These are phyloP conservation scores for Phaonia tiefii DNA, from an alignment of 2,888 invertebrate species.

Conservation along the genomic window DNA sequence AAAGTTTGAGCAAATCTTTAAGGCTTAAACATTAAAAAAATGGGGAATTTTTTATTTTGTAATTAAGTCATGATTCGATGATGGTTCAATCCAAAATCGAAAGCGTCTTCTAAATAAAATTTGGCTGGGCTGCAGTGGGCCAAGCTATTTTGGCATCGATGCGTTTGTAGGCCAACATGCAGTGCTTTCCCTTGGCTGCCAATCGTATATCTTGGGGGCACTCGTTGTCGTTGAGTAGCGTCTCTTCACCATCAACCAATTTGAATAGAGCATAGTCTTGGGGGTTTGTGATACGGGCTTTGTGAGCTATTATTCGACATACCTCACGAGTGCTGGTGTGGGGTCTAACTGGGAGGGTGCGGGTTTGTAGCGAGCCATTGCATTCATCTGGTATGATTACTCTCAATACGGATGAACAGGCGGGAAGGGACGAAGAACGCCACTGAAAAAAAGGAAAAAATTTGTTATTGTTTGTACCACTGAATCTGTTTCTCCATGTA, in stretches of 20 bases:
- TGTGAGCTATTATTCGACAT: conserved; percentile 96
- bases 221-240: conserved; percentile 92
- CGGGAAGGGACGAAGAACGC: conserved; percentile 82
- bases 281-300: conserved; percentile 96
- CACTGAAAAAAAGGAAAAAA: conserved; percentile 75
- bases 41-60: conserved; percentile 33
- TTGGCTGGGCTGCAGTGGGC: conserved; percentile 83
- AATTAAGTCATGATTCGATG: conserved; percentile 53
- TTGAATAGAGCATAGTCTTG: conserved; percentile 97
- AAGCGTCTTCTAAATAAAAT: conserved; percentile 54
- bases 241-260: conserved; percentile 95
- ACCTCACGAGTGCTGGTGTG: conserved; percentile 96
- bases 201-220: conserved; percentile 93
- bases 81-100: background rate
- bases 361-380: conserved; percentile 93
- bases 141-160: conserved; percentile 98
- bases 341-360: conserved; percentile 95
- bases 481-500: background rate
- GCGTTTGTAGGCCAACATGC: conserved; percentile 96
- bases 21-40: conserved; percentile 53
- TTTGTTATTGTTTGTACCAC: background rate
- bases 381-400: conserved; percentile 97
- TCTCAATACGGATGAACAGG: conserved; percentile 88
- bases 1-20: conserved; percentile 59
- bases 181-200: conserved; percentile 88